Percentiles rank a stretch among this genome's conserved stretches.
Conservation (phyloP, 2,888 invertebrate genomes). For the Clivina fossor region DNA sequence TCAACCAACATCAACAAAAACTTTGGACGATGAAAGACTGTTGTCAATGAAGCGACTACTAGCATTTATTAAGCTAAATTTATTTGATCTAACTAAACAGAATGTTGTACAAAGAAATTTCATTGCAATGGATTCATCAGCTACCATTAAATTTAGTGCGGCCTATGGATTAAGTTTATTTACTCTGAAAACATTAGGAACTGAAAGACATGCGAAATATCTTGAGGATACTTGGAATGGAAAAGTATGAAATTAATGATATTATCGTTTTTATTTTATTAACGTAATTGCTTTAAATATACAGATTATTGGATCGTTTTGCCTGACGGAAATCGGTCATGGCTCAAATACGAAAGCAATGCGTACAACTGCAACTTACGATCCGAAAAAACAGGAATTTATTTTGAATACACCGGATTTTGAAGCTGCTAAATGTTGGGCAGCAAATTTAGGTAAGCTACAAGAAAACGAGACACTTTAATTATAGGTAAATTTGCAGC, state of each 20-base stretch:
- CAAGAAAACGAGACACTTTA: too few relatives aligned
- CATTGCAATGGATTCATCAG: slow-evolving; percentile 62
- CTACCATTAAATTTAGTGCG: slow-evolving; percentile 67
- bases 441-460: slow-evolving; percentile 67
- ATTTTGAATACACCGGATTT: slow-evolving; percentile 74
- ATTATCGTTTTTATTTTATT: background rate
- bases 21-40: slow-evolving; percentile 55
- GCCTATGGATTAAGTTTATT: slow-evolving; percentile 69
- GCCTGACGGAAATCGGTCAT: slow-evolving; percentile 86
- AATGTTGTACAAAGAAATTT: slow-evolving; percentile 58
- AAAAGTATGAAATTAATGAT: slow-evolving; percentile 41
- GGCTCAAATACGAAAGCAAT: slow-evolving; percentile 89
- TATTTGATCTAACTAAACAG: too few relatives aligned
- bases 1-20: slow-evolving; percentile 35
- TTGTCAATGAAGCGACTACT: slow-evolving; percentile 62
- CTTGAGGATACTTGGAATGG: slow-evolving; percentile 52
- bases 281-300: slow-evolving; percentile 10
- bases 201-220: slow-evolving; percentile 62
- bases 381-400: slow-evolving; percentile 70
- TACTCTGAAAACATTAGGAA: slow-evolving; percentile 66
- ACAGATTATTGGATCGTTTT: slow-evolving; percentile 72
- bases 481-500: too few relatives aligned
- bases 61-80: slow-evolving; percentile 63
- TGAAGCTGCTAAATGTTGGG: slow-evolving; percentile 84
- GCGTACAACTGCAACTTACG: slow-evolving; percentile 82